These are phyloP conservation scores for Poecilus cupreus DNA, from an alignment of 2,888 invertebrate genomes.

Conservation along the genomic window DNA sequence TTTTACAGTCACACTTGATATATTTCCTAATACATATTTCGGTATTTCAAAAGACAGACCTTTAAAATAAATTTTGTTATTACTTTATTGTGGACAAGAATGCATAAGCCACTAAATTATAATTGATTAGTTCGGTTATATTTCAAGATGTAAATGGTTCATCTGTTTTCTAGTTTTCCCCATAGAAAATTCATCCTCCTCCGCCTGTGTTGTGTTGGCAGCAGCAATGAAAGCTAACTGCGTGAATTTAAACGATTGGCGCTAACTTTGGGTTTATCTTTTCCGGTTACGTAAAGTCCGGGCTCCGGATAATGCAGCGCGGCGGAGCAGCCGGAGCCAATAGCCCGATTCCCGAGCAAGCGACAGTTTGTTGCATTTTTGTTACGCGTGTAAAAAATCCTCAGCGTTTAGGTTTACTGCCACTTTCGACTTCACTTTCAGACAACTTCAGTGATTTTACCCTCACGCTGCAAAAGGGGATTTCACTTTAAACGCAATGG, in stretches of 20 bases:
- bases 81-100: no score
- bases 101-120: no score
- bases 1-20: no score
- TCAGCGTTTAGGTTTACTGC: conserved; percentile 18
- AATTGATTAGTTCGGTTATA: no score
- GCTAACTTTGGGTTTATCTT: conserved; percentile 35
- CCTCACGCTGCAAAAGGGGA: background rate
- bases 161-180: background rate
- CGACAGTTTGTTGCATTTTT: conserved; percentile 39
- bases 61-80: no score
- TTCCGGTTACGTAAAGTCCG: conserved; percentile 19
- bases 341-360: conserved; percentile 2
- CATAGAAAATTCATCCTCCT: background rate
- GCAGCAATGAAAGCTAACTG: conserved; percentile 44
- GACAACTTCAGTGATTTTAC: conserved; percentile 33
- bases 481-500: conserved; percentile 6
- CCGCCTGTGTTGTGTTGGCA: background rate
- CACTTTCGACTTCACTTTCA: conserved; percentile 33
- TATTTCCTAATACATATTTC: no score
- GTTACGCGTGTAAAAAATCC: conserved; percentile 36
- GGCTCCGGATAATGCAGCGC: conserved; percentile 1
- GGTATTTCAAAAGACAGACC: no score
- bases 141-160: no score
- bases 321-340: conserved; percentile 8
- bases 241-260: conserved; percentile 46